Base-by-base conservation (phyloP, 2,113 vertebrate species). In the Regulus satrapa region DNA sequence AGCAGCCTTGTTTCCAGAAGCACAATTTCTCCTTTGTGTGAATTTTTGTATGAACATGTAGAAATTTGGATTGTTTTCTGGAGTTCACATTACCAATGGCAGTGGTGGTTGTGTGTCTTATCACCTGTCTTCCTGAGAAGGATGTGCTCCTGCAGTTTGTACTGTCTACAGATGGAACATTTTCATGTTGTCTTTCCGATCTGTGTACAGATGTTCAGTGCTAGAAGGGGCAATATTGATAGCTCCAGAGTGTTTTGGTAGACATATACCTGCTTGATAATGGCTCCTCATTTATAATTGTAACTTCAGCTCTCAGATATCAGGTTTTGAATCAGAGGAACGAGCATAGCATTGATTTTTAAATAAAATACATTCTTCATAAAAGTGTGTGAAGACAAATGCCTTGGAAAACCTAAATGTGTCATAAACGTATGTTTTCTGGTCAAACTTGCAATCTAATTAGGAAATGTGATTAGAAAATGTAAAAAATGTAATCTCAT, bases 381-480 rank as follows among this genome's bases (percentile, higher is more conserved):
- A 23, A 80, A 73, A 94, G 88, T 55, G 49, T 93, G 75, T 18
- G 20, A 74, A 90, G 46, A 83, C 38, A 58, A 69, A 80, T 83
- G 19, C 59, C 32, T 82, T 83, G 48, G 34, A 69, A 85, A 90
- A 32, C 29, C 24, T 76, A 67, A 86, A 92, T 63, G 79, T 93
- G 67, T 86, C 59, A 36, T 80, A 90, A 69, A 55, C 59, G 34
- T 89, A 55, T 89, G 20, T 92, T 94, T 92, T 85, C 55, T 77
- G 75, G 54, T 62, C 72, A 83, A 92, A 86, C 32, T 92, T 76
- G 24, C 51, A 77, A 76, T 93, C 67, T 80, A 43, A 77, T 94
- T 85, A 93, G 92, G 92, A 93, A 90, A 95, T 94, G 49, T 62
- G 43, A 83, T 97, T 94, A 94, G 72, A 92, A 92, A 93, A 97